Percentiles rank a stretch among this genome's conserved stretches.
phyloP scores from a whole-genome alignment of 2,888 invertebrate species.

The Drosophila meridionalis region DNA sequence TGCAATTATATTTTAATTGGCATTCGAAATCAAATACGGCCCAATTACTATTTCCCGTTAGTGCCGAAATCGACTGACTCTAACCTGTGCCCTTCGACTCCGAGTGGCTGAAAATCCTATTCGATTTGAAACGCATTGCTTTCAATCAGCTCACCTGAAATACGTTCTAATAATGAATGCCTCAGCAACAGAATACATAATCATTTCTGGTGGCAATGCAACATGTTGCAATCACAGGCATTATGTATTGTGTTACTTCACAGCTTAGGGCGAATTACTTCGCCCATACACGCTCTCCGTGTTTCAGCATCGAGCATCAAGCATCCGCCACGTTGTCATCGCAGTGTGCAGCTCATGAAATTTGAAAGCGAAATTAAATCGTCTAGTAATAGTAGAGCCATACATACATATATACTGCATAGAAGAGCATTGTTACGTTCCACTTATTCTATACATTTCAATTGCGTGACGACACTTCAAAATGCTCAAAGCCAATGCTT shows the following conservation, averaged over 20 bases:
- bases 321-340: conserved; percentile 26
- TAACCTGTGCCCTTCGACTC: not conserved
- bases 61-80: not conserved
- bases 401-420: not conserved
- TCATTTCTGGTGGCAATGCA: not conserved
- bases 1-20: conserved; percentile 12
- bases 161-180: not conserved
- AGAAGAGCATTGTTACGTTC: not conserved
- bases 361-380: not conserved
- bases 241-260: not conserved
- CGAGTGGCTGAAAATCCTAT: not conserved
- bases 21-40: not conserved
- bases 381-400: not conserved
- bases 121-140: not conserved
- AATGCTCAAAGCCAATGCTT: conserved; percentile 1
- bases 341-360: not conserved
- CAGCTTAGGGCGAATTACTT: not conserved
- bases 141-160: not conserved
- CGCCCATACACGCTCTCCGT: not conserved
- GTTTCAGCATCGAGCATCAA: conserved; percentile 10
- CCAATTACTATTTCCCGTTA: not conserved
- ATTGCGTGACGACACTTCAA: conserved; percentile 14
- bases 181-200: not conserved
- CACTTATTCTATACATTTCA: not conserved
- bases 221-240: not conserved